phyloP scores from a whole-genome alignment of 2,113 vertebrate genomes.

The Varanus komodoensis region DNA sequence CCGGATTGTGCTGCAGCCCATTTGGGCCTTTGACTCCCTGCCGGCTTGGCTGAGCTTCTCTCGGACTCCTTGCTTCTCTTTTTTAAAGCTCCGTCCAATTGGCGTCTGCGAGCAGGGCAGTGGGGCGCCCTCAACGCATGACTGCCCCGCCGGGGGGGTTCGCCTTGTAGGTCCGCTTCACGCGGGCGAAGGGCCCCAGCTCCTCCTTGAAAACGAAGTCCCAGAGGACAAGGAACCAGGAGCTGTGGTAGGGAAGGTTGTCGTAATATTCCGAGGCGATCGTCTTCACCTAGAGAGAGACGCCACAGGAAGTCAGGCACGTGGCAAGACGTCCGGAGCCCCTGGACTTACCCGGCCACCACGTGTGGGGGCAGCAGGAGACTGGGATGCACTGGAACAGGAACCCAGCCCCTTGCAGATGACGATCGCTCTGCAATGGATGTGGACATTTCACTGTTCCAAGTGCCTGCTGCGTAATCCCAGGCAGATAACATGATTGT shows the following conservation, averaged over 20 bases:
- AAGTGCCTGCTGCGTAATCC: too few relatives aligned
- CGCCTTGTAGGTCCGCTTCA: conserved; percentile 81
- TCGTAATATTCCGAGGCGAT: conserved; percentile 86
- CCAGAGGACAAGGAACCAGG: conserved; percentile 83
- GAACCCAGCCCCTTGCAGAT: neutral
- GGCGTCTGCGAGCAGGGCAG: too few relatives aligned
- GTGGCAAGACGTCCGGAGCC: neutral
- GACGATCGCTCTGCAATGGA: too few relatives aligned
- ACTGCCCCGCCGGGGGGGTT: conserved; percentile 61
- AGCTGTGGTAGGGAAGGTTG: conserved; percentile 82
- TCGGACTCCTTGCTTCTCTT: too few relatives aligned
- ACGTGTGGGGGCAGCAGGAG: neutral
- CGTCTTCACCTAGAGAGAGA: conserved; percentile 77
- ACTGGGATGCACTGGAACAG: neutral
- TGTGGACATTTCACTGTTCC: too few relatives aligned
- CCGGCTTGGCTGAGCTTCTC: too few relatives aligned
- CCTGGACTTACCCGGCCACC: neutral
- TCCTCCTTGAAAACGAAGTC: conserved; percentile 85
- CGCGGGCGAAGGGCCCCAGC: conserved; percentile 81
- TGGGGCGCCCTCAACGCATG: too few relatives aligned
- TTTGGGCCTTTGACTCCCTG: too few relatives aligned
- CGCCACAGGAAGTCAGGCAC: neutral
- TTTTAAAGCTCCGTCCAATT: too few relatives aligned
- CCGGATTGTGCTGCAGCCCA: too few relatives aligned
- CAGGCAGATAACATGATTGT: too few relatives aligned